These are phyloP conservation scores for Clarias laeviceps DNA, from an alignment of 2,797 vertebrate species.

Conservation along the genomic window DNA sequence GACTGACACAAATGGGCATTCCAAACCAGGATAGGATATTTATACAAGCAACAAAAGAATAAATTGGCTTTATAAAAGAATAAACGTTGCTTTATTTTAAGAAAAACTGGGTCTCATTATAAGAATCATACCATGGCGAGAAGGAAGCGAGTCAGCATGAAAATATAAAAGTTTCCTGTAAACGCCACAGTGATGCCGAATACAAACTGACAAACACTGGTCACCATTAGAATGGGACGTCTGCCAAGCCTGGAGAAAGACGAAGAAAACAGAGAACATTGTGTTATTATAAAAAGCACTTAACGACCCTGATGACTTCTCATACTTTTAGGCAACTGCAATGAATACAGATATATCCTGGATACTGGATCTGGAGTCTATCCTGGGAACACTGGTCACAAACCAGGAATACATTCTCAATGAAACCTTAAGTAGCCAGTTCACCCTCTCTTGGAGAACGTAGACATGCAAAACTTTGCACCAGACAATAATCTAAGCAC, in stretches of 20 bases:
- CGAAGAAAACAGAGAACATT: neutral
- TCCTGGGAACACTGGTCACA: neutral
- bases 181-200: slow-evolving; percentile 85
- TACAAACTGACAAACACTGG: slow-evolving; percentile 83
- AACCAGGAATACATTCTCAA: neutral
- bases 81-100: no score
- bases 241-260: slow-evolving; percentile 79
- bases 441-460: neutral
- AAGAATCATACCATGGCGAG: slow-evolving; percentile 86
- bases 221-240: slow-evolving; percentile 82
- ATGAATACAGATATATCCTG: neutral
- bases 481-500: neutral
- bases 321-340: neutral
- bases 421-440: neutral
- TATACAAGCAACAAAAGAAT: neutral
- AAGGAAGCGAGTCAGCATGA: slow-evolving; percentile 83
- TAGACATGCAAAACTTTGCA: neutral
- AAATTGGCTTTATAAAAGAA: neutral
- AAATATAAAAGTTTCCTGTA: slow-evolving; percentile 84
- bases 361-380: neutral
- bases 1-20: neutral
- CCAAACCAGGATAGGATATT: neutral
- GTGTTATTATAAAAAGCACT: neutral
- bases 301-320: neutral
- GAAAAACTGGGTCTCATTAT: neutral